Base-by-base conservation (phyloP, 1,140 invertebrate genomes). In the Nasonia giraulti region DNA sequence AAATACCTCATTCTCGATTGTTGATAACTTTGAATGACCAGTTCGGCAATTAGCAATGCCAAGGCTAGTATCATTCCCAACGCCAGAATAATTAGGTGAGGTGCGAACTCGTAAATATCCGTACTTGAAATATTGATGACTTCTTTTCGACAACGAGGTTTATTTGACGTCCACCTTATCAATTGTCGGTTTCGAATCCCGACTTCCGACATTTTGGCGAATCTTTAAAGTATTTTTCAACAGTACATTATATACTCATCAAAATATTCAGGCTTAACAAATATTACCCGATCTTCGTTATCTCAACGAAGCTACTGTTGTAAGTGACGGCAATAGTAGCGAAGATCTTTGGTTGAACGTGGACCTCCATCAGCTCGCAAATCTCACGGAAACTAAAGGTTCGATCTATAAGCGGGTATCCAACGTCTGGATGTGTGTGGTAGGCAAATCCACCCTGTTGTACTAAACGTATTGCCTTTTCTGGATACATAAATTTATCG, bases 281-380 rank as follows among this genome's bases (percentile, higher is more conserved):
- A 75, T 40, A 33, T 75, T 87, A 89, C 87, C 88, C 86, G 0
- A 88, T 66, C 85, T 81, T 88, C 47, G 69, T 47, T 12, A 88
- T 82, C 85, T 89, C 88, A 14, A 85, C 20, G 33, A 89, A 87
- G 47, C 87, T 86, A 76, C 87, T 87, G 31, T 87, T 86, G 62
- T 78, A 50, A 20, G 83, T 85, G 11, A 87, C 86, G 31, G 85
- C 87, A 4, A 88, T 33, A 31, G 86, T 85, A 37, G 87, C 47
- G 75, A 27, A 79, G 12, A 31, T 31, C 6, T 86, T 86, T 33
- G 80, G 44, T 10, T 66, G n/a, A 0, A 87, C 6, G 50, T 88
- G 86, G 40, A 89, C 88, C 81, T 87, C 87, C 11, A 84, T 89
- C 14, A 89, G 75, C 80, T 88, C 86, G 68, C 87, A 88, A 66